Evolutionary conservation across 2,797 vertebrate genomes (phyloP).

Genomic region (Carapus acus): DNA sequence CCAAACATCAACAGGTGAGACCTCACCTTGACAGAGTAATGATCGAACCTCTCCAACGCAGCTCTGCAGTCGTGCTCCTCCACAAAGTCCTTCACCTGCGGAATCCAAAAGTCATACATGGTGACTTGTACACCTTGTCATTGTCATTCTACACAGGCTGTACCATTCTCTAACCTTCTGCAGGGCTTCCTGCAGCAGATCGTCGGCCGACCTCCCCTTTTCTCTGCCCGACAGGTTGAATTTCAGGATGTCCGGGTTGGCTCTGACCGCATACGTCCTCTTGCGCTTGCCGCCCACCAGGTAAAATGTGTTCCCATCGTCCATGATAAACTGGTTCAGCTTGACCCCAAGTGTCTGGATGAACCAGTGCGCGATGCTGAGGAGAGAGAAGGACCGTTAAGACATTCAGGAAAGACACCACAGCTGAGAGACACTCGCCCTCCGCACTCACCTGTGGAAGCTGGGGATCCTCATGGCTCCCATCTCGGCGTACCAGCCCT

Average conservation of each 20-base stretch:
- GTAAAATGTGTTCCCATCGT: conserved; percentile 65
- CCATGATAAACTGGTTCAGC: conserved; percentile 52
- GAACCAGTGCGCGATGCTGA: conserved; percentile 26
- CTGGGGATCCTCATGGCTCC: conserved; percentile 78
- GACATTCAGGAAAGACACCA: neutral
- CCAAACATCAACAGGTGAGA: rapidly evolving
- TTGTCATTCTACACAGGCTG: no score
- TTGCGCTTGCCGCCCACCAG: conserved; percentile 46
- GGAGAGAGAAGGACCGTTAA: neutral
- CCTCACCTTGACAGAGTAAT: conserved; percentile 65
- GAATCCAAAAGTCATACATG: neutral
- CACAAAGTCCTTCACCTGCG: conserved; percentile 57
- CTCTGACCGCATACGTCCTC: conserved; percentile 42
- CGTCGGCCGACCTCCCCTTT: conserved; percentile 39
- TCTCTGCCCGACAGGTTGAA: conserved; percentile 52
- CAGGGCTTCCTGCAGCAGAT: conserved; percentile 62
- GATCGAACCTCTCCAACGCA: conserved; percentile 51
- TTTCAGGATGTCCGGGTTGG: conserved; percentile 62
- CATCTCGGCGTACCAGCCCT: conserved; percentile 73
- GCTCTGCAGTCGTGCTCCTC: conserved; percentile 42
- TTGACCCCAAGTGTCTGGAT: conserved; percentile 36
- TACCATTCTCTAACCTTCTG: conserved; percentile 41
- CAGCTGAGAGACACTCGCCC: neutral
- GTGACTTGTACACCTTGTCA: no score
- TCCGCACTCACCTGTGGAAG: conserved; percentile 60